Conservation (phyloP, 2,797 vertebrate genomes). For the Cephalopachus bancanus region DNA sequence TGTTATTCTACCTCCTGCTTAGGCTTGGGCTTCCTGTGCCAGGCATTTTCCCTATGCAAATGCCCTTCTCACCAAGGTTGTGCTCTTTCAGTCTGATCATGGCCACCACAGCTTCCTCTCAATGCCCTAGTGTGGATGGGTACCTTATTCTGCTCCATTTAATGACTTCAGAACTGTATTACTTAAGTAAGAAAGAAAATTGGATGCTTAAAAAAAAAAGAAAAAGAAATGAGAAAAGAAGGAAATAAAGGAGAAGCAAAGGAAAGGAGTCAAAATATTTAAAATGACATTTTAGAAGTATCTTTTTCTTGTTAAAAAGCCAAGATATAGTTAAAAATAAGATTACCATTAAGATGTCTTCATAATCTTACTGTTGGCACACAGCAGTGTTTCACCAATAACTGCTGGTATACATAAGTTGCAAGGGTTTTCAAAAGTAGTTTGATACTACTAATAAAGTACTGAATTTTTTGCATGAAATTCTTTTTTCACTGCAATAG, state of each 20-base stretch:
- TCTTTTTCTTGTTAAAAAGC: neutral
- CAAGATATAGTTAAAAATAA: neutral
- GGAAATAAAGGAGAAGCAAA: neutral
- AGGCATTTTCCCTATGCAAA: neutral
- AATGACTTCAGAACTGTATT: neutral
- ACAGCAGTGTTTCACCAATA: constrained; percentile 33
- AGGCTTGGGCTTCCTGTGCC: neutral
- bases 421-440: neutral
- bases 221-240: neutral
- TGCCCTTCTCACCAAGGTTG: neutral
- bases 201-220: neutral
- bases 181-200: neutral
- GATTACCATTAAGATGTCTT: neutral
- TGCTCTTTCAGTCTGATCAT: neutral
- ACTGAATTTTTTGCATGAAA: neutral
- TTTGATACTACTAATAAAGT: neutral
- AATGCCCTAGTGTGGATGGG: neutral
- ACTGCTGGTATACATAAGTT: neutral
- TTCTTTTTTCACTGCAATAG: neutral
- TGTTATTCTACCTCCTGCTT: neutral
- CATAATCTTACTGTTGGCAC: neutral
- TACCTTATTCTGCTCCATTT: neutral
- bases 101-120: neutral
- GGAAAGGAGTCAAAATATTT: neutral
- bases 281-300: constrained; percentile 9